Evolutionary conservation across 2,888 invertebrate species (phyloP), one percentile per base, ranked within the genome.

Genomic region (Thalpophila matura): DNA sequence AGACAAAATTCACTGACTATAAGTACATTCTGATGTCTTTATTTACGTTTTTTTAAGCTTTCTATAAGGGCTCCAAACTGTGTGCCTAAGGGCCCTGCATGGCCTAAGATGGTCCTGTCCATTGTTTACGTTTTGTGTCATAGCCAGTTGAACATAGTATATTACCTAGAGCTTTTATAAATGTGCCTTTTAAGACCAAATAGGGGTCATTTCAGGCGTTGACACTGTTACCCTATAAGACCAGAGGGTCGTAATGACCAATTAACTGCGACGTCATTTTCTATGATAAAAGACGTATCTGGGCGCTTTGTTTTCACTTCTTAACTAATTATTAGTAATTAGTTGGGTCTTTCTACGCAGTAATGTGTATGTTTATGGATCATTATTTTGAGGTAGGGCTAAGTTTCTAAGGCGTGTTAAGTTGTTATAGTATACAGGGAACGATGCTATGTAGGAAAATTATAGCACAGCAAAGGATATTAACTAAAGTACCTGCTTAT

Each of bases 131-230:
- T n/a, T n/a, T n/a, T n/a, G n/a, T n/a, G n/a, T n/a, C n/a, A n/a
- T n/a, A n/a, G n/a, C n/a, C n/a, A n/a, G n/a, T n/a, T n/a, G n/a
- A n/a, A n/a, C n/a, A n/a, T n/a, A n/a, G n/a, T n/a, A n/a, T n/a
- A n/a, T 26, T 35, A 5, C 26, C 1, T 35, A 29, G 12, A 20
- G 12, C 29, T 38, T 29, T 16, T 1, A 18, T 67, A 38, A 31
- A 72, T 10, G 0, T 33, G 6, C 1, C n/a, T 29, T 53, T 45
- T 7, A 6, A 38, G n/a, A 47, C 14, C 51, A n/a, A 51, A 75
- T 42, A 61, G 43, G 45, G 47, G 76, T 56, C 62, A 75, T 50
- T 47, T 43, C 4, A 37, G 22, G 47, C 76, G 55, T 61, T 62
- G 55, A 55, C 50, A 37, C 50, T 55, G 12, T 69, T 37, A 18